Evolutionary conservation across 2,888 invertebrate species (phyloP), one percentile per base, ranked within the genome.

Genomic region (Amblyteles armatorius): DNA sequence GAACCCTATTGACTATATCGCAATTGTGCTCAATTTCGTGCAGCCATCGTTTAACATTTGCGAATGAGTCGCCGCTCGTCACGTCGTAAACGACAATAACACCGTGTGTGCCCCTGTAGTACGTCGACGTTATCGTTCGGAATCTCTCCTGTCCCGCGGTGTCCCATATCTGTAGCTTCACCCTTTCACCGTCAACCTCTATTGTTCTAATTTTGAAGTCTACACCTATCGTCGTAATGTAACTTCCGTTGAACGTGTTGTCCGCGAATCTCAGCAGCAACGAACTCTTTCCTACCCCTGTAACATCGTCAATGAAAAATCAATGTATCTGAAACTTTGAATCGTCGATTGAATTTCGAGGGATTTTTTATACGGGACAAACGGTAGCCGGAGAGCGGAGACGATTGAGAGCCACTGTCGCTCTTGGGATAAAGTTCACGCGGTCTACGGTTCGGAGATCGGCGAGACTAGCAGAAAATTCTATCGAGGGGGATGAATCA

Each of bases 61-160:
- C 99, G 95, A 99, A 99, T 73, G 99, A 99, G 94, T 99, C 99
- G 60, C 99, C 99, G 94, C 98, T 99, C 86, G 98, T 98, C 74
- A 99, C 99, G 95, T 99, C 99, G 94, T 99, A 99, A 16, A 99
- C 99, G 68, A 99, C 99, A 92, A 99, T 99, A 86, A 99, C 99
- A 85, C 99, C 99, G 94, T 99, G 99, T 69, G 99, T 99, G 79
- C 99, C 99, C 93, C 99, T 96, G 94, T 99, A 99, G 94, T 99
- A 98, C 86, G 99, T 99, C 94, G 99, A 99, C 82, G 99, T 99
- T 91, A 99, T 99, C 83, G 99, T 99, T 92, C 99, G 96, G 94
- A 99, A 99, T 92, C 99, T 95, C 94, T 99, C 99, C 94, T 99
- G 99, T 0, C 99, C 99, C 82, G 99, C 99, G 50, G 99, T 99